Conservation (phyloP, 2,888 invertebrate genomes). For the Anarsia innoxiella region DNA sequence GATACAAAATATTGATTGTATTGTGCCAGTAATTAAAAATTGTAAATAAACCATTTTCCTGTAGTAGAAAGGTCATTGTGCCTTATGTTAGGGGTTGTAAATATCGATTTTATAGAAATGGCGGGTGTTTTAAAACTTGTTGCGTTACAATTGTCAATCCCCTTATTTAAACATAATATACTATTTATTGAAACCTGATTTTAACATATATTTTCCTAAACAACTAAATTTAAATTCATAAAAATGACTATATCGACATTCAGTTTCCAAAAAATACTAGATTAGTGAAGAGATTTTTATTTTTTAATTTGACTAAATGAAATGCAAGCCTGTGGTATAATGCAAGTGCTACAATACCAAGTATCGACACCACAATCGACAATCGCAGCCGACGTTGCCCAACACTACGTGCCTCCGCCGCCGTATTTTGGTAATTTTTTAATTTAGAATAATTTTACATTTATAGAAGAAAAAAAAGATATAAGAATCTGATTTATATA, state of each 20-base stretch:
- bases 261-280: no score
- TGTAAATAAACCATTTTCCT: conserved; percentile 5
- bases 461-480: no score
- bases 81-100: conserved; percentile 37
- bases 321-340: conserved; percentile 78
- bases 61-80: conserved; percentile 51
- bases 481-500: no score
- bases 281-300: no score
- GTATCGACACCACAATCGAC: conserved; percentile 70
- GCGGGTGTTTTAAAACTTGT: conserved; percentile 52
- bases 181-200: no score
- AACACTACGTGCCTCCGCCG: conserved; percentile 66
- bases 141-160: no score
- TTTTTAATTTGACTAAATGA: no score
- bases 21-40: conserved; percentile 1
- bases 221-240: no score
- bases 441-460: no score
- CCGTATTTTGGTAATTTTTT: conserved; percentile 61
- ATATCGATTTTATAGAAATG: conserved; percentile 58
- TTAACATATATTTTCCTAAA: no score
- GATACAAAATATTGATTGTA: background rate
- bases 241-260: no score
- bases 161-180: no score
- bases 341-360: conserved; percentile 80
- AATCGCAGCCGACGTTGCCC: conserved; percentile 58